phyloP scores from a whole-genome alignment of 2,888 invertebrate species.

The Leptinotarsa haldemani region DNA sequence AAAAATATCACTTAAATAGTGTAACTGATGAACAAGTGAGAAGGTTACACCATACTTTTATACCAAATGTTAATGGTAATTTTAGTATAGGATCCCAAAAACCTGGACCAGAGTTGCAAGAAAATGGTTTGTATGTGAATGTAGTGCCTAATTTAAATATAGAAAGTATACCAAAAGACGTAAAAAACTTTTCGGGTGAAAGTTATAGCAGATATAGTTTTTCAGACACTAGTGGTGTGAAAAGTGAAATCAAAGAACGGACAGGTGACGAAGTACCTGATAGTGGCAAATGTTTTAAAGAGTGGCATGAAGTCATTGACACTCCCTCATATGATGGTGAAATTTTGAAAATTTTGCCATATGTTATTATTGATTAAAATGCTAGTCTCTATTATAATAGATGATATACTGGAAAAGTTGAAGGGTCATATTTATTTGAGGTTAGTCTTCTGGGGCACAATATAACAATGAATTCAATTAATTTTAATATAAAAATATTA shows the following conservation, averaged over 20 bases:
- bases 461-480: neutral
- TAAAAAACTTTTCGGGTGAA: conserved; percentile 59
- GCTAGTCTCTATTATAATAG: conserved; percentile 39
- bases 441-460: too few relatives aligned
- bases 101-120: conserved; percentile 43
- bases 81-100: conserved; percentile 50
- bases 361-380: conserved; percentile 92
- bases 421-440: neutral
- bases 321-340: conserved; percentile 80
- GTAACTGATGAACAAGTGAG: conserved; percentile 67
- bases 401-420: conserved; percentile 13
- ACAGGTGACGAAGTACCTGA: conserved; percentile 47
- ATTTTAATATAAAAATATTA: too few relatives aligned
- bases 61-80: conserved; percentile 63
- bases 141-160: conserved; percentile 66
- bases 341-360: conserved; percentile 92
- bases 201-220: conserved; percentile 64
- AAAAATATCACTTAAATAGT: conserved; percentile 68
- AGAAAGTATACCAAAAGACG: conserved; percentile 59
- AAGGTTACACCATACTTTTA: conserved; percentile 63
- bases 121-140: conserved; percentile 60
- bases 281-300: conserved; percentile 73
- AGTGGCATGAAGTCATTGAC: conserved; percentile 91
- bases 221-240: conserved; percentile 55
- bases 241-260: conserved; percentile 45